Percentiles rank a stretch among this genome's conserved stretches.
These are phyloP conservation scores for Styela plicata DNA, from an alignment of 23 tunicate genomes.

Conservation along the genomic window DNA sequence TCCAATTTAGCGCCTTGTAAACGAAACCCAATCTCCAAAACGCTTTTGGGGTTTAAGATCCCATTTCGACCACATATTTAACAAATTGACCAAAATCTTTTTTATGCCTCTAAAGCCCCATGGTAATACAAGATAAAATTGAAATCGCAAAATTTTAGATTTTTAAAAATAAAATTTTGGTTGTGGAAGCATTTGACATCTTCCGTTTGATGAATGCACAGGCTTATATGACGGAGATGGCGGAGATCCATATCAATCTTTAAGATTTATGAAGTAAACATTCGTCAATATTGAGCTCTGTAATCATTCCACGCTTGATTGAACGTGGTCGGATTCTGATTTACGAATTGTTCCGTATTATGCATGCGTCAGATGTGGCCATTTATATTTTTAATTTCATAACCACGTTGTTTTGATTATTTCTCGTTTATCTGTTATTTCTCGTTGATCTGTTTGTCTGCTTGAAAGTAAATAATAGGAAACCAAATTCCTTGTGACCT, in stretches of 20 bases:
- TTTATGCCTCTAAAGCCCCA: too few species aligned
- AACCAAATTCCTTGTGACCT: not conserved
- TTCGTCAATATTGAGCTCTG: too few species aligned
- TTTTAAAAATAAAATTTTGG: too few species aligned
- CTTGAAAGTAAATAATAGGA: not conserved
- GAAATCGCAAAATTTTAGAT: too few species aligned
- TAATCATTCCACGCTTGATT: too few species aligned
- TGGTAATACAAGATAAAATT: not conserved
- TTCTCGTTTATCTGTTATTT: too few species aligned
- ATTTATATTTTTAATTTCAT: too few species aligned
- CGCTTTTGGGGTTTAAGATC: not conserved
- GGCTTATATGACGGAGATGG: not conserved
- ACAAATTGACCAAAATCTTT: not conserved
- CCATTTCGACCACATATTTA: not conserved
- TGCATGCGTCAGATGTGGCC: too few species aligned
- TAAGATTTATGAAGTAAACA: not conserved
- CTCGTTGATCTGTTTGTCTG: not conserved
- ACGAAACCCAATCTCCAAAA: not conserved
- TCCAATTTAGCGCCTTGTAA: not conserved
- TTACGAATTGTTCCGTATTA: too few species aligned
- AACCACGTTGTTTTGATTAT: too few species aligned
- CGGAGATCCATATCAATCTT: not conserved
- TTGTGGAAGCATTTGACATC: not conserved
- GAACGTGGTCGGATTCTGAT: too few species aligned
- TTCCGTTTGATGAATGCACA: not conserved